Base-by-base conservation (phyloP, 2,888 invertebrate genomes). In the Drosophila melanocephala region DNA sequence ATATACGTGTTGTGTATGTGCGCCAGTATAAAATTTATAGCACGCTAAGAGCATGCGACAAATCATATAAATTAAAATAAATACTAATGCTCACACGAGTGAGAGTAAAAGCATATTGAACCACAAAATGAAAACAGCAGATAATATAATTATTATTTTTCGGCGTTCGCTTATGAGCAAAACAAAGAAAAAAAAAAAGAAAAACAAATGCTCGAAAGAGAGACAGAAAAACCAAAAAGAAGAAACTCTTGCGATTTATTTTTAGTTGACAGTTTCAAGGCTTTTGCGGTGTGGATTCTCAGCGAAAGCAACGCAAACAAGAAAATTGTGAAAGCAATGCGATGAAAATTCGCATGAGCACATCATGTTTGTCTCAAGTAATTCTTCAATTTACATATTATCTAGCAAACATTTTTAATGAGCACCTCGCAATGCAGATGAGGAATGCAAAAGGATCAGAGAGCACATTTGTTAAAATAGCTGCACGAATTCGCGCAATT, bases 211-310 rank as follows among this genome's bases (percentile, higher is more conserved):
- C 33, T 60, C 39, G 47, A 47, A 72, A 61, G 50, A 47, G 70
- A 30, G 61, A 61, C 68, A 47, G 66, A 30, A 57, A 35, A 50
- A 65, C 47, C 28, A 51, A 30, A 26, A 33, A 39, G 26, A 47
- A 57, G 51, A 19, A 78, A 60, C 76, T 89, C 84, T 84, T 84
- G 81, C 77, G 78, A 82, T 88, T 89, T 88, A 88, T 88, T 88
- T 88, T 89, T 88, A 88, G 87, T 89, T 87, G 87, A 87, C 87
- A 89, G 79, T 85, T 88, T 88, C 87, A 88, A 88, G 87, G 87
- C 89, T 87, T 77, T 83, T 64, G 64, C 66, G 72, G 66, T 72
- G 68, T 73, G 60, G 58, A 51, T 65, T 66, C 75, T 73, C 59
- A 65, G 66, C 69, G 59, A 67, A 76, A 72, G 71, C 68, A 70